Conservation (phyloP, 2,888 invertebrate species). For the Stenotaenia linearis region DNA sequence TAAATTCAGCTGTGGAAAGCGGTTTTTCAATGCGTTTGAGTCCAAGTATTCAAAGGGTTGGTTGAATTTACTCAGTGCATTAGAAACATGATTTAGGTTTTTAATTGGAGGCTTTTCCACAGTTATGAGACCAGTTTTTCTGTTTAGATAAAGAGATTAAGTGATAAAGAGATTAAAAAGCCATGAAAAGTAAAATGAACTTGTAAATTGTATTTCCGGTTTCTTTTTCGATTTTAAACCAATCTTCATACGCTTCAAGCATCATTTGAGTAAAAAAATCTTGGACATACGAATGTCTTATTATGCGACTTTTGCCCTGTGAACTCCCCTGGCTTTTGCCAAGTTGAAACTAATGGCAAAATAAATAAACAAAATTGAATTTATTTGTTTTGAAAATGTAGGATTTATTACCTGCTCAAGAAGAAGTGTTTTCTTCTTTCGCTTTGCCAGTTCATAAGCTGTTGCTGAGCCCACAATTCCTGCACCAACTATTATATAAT, state of each 20-base stretch:
- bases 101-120: background rate
- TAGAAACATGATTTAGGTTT: background rate
- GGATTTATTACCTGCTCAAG: constrained; percentile 44
- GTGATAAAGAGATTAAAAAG: background rate
- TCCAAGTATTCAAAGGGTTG: background rate
- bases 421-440: constrained; percentile 42
- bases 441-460: constrained; percentile 44
- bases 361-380: no score
- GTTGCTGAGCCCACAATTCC: constrained; percentile 46
- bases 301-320: constrained; percentile 47
- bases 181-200: constrained; percentile 38
- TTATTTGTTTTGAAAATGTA: no score
- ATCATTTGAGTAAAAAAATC: constrained; percentile 46
- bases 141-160: no score
- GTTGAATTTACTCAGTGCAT: background rate
- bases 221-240: constrained; percentile 45
- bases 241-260: constrained; percentile 44
- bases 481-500: constrained; percentile 45
- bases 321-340: constrained; percentile 49
- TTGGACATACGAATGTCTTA: constrained; percentile 44
- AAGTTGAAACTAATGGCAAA: constrained; percentile 43
- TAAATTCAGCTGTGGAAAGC: background rate
- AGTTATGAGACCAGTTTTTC: background rate
- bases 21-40: background rate
- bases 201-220: constrained; percentile 41